Evolutionary conservation across 2,113 vertebrate species (phyloP), one percentile per base, ranked within the genome.

Genomic region (Tenebrosternarchus preto): DNA sequence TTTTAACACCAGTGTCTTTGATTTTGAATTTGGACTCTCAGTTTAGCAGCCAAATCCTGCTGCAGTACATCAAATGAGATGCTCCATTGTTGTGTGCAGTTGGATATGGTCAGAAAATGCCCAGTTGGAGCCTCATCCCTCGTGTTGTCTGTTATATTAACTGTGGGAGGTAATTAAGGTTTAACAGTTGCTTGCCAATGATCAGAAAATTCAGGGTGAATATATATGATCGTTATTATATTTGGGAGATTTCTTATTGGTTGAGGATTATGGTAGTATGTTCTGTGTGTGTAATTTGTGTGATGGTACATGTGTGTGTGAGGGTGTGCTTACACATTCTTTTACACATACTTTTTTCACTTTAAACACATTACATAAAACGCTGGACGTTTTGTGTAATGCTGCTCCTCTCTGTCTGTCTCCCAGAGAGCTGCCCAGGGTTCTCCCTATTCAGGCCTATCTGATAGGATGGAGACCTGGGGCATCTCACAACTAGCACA

Each of bases 341-440:
- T 72, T 59, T 67, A 67, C 43, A 43, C 39, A 59, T 73, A 68
- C 6, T 36, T 57, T 80, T 22, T 53, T 76, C 78, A 82, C 68
- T 81, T 73, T 71, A 78, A 79, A 83, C 83, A 64, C 43, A 78
- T 84, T 85, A 75, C 73, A 66, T 81, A 83, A 72, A 60, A 36
- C 59, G n/a, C 71, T 66, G 56, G 50, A 64, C 53, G 63, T 57
- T 80, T 82, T 84, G 82, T 78, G 56, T 74, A 83, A 84, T 77
- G 63, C 60, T 64, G 17, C 39, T 59, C 46, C 64, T 11, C 43
- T 53, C 53, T 78, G 70, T 69, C 69, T 59, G 76, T 75, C 39
- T 39, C 39, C 73, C 59, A 50, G 43, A 15, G 43, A 12, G 43
- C 43, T 50, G 43, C 11, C 43, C 15, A 15, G 43, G 12, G 43